A percentile compares a stretch with the other conserved stretches of the same genome.
phyloP scores from a whole-genome alignment of 1,140 invertebrate species.

The Homarus americanus region DNA sequence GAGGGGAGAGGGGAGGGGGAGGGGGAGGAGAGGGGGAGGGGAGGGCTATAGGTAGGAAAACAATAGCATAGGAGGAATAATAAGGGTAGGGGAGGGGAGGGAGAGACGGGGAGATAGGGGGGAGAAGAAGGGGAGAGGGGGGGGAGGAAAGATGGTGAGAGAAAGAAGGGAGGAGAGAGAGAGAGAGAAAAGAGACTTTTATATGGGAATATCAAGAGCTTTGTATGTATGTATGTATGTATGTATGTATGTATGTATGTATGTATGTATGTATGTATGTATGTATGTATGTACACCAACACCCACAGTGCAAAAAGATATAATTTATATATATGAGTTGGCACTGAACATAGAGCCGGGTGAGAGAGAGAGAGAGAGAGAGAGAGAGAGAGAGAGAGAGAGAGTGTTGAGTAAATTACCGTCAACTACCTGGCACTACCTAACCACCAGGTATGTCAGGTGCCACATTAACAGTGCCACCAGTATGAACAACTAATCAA shows the following conservation, averaged over 20 bases:
- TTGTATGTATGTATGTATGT: too few relatives aligned
- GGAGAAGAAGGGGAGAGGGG: background rate
- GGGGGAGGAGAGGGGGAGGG: background rate
- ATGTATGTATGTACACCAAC: too few relatives aligned
- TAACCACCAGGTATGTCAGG: background rate
- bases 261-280: too few relatives aligned
- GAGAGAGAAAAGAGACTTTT: background rate
- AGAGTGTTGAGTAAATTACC: background rate
- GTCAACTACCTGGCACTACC: too few relatives aligned
- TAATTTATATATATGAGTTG: too few relatives aligned
- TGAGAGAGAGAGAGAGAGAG: slow-evolving; percentile 5
- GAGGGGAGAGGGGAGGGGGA: background rate
- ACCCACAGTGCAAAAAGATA: too few relatives aligned
- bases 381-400: slow-evolving; percentile 10
- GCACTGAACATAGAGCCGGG: too few relatives aligned
- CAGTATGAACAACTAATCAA: background rate
- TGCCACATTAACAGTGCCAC: background rate
- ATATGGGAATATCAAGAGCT: too few relatives aligned
- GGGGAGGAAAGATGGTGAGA: background rate
- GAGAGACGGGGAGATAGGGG: background rate
- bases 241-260: too few relatives aligned
- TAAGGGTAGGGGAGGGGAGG: background rate
- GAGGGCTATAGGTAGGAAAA: background rate
- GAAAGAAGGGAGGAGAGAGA: background rate
- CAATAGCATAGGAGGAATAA: background rate